phyloP scores from a whole-genome alignment of 1,140 invertebrate genomes.

The Uloborus diversus region DNA sequence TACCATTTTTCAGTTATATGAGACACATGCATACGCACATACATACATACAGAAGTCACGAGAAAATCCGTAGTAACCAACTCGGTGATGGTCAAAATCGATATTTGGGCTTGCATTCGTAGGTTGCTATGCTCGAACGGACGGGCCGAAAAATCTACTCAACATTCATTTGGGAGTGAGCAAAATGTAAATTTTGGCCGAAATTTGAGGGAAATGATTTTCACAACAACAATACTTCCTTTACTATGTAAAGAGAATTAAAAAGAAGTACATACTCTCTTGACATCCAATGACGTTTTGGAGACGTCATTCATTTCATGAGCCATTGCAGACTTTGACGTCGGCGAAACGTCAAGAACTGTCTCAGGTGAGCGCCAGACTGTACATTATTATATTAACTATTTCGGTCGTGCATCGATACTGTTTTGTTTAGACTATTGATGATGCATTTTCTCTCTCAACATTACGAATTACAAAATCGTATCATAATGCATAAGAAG shows the following conservation, averaged over 20 bases:
- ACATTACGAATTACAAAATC: background rate
- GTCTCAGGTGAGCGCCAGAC: background rate
- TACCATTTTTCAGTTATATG: too few species aligned
- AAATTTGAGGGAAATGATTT: too few species aligned
- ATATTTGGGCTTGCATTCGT: background rate
- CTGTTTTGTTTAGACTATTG: background rate
- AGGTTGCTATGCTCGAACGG: too few species aligned
- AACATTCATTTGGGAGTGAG: too few species aligned
- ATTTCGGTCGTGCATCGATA: background rate
- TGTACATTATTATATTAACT: background rate
- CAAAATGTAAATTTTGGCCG: too few species aligned
- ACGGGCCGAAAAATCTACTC: too few species aligned
- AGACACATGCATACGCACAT: background rate
- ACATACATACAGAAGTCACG: background rate
- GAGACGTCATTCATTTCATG: background rate
- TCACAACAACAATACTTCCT: too few species aligned
- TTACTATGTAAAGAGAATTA: too few species aligned
- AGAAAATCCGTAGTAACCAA: background rate
- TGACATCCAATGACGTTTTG: background rate
- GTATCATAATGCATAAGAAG: background rate
- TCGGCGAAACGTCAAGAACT: background rate
- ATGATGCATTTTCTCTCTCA: background rate
- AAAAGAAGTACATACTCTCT: too few species aligned
- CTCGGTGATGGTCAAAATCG: background rate
- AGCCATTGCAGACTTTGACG: background rate